Conservation (phyloP, 2,888 invertebrate genomes). For the Vannuccia rotundouncinata region DNA sequence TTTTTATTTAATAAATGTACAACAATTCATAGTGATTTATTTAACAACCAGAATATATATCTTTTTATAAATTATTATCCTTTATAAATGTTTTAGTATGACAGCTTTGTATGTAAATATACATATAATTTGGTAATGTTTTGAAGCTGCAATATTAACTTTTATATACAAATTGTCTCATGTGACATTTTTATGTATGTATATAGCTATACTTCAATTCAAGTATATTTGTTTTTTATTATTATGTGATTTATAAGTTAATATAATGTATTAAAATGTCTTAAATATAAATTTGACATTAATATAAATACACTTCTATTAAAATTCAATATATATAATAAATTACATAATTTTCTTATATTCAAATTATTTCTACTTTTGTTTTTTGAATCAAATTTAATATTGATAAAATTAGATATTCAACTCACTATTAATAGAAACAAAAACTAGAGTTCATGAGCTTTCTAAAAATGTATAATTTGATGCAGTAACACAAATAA, state of each 20-base stretch:
- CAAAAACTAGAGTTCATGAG: constrained; percentile 11
- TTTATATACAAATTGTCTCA: neutral
- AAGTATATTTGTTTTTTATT: constrained; percentile 15
- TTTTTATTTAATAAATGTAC: too few relatives aligned
- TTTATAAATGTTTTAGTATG: too few relatives aligned
- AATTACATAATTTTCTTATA: constrained; percentile 14
- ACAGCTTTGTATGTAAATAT: too few relatives aligned
- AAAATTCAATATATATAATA: constrained; percentile 21
- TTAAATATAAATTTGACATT: constrained; percentile 2
- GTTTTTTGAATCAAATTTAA: neutral
- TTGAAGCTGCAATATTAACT: too few relatives aligned
- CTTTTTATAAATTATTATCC: too few relatives aligned
- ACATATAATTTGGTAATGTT: too few relatives aligned
- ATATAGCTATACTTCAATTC: neutral
- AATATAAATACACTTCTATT: neutral
- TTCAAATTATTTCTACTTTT: constrained; percentile 11
- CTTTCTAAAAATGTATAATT: constrained; percentile 23
- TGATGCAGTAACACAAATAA: constrained; percentile 13
- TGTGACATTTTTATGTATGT: neutral
- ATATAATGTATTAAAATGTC: constrained; percentile 20
- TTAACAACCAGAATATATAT: neutral
- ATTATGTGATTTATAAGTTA: constrained; percentile 3
- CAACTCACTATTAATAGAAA: constrained; percentile 5
- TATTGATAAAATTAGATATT: constrained; percentile 9
- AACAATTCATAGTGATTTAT: neutral